phyloP scores from a whole-genome alignment of 2,113 vertebrate species.

The Ploceus nigricollis region DNA sequence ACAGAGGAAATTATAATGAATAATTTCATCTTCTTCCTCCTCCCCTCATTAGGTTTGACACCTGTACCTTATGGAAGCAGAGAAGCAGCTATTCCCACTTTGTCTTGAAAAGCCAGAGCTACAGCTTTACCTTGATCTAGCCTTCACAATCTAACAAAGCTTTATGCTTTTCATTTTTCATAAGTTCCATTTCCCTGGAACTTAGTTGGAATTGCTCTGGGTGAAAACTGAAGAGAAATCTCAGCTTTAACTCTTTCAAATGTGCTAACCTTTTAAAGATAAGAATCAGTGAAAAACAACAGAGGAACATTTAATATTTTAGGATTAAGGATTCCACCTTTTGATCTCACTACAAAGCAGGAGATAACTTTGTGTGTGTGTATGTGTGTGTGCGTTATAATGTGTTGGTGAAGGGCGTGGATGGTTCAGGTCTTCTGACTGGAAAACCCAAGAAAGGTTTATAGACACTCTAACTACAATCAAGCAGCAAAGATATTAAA shows the following conservation, averaged over 20 bases:
- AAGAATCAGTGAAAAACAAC: background rate
- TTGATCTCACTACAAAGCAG: background rate
- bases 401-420: background rate
- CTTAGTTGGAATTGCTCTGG: background rate
- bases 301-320: background rate
- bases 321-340: background rate
- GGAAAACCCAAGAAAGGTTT: background rate
- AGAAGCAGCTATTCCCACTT: background rate
- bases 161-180: background rate
- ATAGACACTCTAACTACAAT: background rate
- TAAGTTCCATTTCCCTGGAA: background rate
- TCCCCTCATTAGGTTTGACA: background rate
- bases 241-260: background rate
- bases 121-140: background rate
- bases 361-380: background rate
- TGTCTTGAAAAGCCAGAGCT: background rate
- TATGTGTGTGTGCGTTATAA: background rate
- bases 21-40: background rate
- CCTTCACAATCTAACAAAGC: background rate
- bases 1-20: background rate
- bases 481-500: background rate
- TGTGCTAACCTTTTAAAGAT: background rate
- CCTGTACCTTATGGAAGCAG: background rate
- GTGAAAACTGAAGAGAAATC: background rate
- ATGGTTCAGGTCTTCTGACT: background rate